Conservation (phyloP, 2,888 invertebrate species). For the Campaea margaritaria region DNA sequence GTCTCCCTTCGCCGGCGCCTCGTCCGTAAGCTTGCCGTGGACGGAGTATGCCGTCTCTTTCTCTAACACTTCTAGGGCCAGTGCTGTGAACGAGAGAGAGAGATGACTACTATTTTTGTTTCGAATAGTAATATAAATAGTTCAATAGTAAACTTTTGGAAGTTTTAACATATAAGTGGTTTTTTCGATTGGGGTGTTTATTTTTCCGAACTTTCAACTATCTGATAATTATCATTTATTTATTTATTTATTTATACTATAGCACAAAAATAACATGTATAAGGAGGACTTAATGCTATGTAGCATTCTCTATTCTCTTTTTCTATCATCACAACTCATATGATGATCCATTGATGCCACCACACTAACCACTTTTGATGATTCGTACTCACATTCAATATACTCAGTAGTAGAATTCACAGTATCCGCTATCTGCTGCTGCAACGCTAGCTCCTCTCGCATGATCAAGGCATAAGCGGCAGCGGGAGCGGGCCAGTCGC, state of each 20-base stretch:
- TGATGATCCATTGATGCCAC: too few species aligned
- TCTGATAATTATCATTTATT: too few species aligned
- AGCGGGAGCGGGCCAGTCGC: conserved; percentile 88
- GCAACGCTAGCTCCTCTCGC: conserved; percentile 88
- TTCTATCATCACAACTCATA: too few species aligned
- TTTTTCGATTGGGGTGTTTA: too few species aligned
- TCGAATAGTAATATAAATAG: background rate
- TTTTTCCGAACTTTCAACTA: too few species aligned
- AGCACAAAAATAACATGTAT: too few species aligned
- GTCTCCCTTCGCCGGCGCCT: conserved; percentile 55
- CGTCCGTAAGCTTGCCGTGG: conserved; percentile 50
- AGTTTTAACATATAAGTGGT: too few species aligned
- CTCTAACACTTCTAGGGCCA: conserved; percentile 69
- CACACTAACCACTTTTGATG: background rate
- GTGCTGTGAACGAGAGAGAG: conserved; percentile 49
- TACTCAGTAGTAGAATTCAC: conserved; percentile 60
- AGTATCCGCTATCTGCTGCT: conserved; percentile 67
- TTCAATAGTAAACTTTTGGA: too few species aligned
- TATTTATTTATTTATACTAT: too few species aligned
- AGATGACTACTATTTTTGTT: background rate
- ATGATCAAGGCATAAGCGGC: conserved; percentile 89
- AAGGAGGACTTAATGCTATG: too few species aligned
- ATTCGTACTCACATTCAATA: conserved; percentile 64
- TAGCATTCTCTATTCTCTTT: too few species aligned
- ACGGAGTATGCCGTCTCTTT: conserved; percentile 77